Conservation (phyloP, 2,797 vertebrate species). For the Cygnus olor region DNA sequence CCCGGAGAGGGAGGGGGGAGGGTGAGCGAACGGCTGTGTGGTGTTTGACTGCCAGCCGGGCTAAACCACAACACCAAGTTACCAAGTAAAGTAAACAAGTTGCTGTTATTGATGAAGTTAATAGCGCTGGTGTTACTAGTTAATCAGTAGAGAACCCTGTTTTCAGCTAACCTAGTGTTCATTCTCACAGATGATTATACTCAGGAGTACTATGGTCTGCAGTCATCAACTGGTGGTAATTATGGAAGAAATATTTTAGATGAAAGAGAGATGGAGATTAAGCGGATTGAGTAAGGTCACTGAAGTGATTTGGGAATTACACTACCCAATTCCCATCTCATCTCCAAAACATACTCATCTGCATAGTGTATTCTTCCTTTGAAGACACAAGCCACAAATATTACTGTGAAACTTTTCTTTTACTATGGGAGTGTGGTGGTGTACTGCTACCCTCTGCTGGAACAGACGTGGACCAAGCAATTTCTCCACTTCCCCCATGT, state of each 20-base stretch:
- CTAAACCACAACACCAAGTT: too few species aligned
- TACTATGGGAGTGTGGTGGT: not conserved
- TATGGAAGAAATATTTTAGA: constrained; percentile 17
- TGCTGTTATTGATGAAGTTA: not conserved
- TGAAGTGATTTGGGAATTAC: not conserved
- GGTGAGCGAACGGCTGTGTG: too few species aligned
- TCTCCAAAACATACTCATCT: not conserved
- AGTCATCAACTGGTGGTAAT: not conserved
- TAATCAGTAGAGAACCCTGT: not conserved
- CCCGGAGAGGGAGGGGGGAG: too few species aligned
- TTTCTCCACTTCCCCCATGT: not conserved
- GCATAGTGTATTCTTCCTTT: not conserved
- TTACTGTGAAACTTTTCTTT: not conserved
- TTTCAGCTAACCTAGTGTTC: not conserved
- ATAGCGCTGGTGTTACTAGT: not conserved
- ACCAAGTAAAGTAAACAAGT: too few species aligned
- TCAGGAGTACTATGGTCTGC: not conserved
- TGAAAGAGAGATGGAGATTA: constrained; percentile 1
- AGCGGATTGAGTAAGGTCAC: constrained; percentile 5
- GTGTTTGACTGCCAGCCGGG: too few species aligned
- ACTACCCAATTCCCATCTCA: not conserved
- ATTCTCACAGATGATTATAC: not conserved
- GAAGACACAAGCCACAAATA: not conserved
- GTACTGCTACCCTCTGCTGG: constrained; percentile 60
- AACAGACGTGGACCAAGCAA: not conserved